These are phyloP conservation scores for Zosterops japonicus DNA, from an alignment of 2,113 vertebrate genomes.

Conservation along the genomic window DNA sequence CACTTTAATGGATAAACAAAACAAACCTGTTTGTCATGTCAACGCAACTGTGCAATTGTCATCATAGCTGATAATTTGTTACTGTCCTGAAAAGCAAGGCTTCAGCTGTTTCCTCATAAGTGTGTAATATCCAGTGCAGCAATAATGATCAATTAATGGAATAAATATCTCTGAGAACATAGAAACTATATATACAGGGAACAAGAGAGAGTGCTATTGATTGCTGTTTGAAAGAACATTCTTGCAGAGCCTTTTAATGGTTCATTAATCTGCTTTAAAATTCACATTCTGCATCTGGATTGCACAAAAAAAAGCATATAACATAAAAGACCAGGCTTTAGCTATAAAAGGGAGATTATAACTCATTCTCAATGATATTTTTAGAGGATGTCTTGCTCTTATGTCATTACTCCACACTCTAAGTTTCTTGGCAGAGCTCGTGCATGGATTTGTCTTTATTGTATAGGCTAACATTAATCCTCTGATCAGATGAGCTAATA, in stretches of 20 bases:
- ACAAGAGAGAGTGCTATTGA: conserved; percentile 58
- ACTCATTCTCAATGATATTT: conserved; percentile 60
- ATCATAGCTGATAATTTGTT: conserved; percentile 63
- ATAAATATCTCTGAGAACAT: conserved; percentile 64
- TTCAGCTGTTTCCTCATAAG: conserved; percentile 66
- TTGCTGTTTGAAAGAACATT: conserved; percentile 61
- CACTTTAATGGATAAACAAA: neutral
- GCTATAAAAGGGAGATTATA: conserved; percentile 63
- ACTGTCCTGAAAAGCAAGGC: conserved; percentile 48
- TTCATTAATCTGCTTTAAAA: conserved; percentile 76
- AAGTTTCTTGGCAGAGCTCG: conserved; percentile 23
- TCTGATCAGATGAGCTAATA: neutral
- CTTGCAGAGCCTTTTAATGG: conserved; percentile 64
- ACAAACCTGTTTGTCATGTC: conserved; percentile 22
- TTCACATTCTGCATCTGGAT: conserved; percentile 64
- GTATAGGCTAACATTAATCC: conserved; percentile 35
- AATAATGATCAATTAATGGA: conserved; percentile 74
- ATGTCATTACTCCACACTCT: conserved; percentile 10
- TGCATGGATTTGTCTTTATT: conserved; percentile 43
- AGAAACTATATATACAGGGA: conserved; percentile 40
- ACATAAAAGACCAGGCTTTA: conserved; percentile 60
- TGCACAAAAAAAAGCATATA: conserved; percentile 37
- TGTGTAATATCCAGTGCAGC: conserved; percentile 44
- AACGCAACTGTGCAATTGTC: neutral
- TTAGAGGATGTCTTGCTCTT: conserved; percentile 53